These are phyloP conservation scores for Dascyllus trimaculatus DNA, from an alignment of 2,113 vertebrate species.

Conservation along the genomic window DNA sequence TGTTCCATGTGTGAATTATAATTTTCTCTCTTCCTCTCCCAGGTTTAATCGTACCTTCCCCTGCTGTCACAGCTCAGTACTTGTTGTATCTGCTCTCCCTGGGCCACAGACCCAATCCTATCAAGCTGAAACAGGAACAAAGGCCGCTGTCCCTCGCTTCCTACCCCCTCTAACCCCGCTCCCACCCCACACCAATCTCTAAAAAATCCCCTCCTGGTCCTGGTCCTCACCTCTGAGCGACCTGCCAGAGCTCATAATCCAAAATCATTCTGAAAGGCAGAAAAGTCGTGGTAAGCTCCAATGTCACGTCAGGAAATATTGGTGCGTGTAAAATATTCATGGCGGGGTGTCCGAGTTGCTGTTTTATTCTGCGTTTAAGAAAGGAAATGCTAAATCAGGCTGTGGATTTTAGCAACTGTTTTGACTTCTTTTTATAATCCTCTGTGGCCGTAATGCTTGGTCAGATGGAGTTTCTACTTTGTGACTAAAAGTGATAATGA, in stretches of 20 bases:
- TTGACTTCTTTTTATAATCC: conserved; percentile 48
- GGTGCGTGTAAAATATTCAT: conserved; percentile 70
- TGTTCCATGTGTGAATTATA: conserved; percentile 18
- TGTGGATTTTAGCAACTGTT: conserved; percentile 47
- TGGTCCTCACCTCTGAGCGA: conserved; percentile 53
- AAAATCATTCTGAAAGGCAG: conserved; percentile 57
- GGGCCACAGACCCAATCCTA: conserved; percentile 60
- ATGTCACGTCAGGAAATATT: conserved; percentile 51
- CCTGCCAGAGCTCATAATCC: conserved; percentile 67
- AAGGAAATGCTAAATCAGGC: conserved; percentile 47
- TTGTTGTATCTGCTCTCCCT: conserved; percentile 40
- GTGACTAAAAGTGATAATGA: conserved; percentile 52
- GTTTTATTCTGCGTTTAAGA: conserved; percentile 32
- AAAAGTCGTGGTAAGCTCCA: conserved; percentile 47
- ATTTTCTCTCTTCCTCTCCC: conserved; percentile 18
- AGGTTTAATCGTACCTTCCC: conserved; percentile 33
- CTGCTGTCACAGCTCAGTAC: conserved; percentile 38
- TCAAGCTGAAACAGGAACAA: conserved; percentile 65
- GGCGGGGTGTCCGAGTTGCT: conserved; percentile 11
- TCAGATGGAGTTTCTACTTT: conserved; percentile 51
- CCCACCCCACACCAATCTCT: conserved; percentile 21
- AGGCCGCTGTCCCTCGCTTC: conserved; percentile 34
- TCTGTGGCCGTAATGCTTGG: conserved; percentile 27
- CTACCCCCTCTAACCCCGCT: conserved; percentile 2
- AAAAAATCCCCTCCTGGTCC: conserved; percentile 30